Evolutionary conservation across 2,797 vertebrate species (phyloP).

Genomic region (Sebastolobus alascanus): DNA sequence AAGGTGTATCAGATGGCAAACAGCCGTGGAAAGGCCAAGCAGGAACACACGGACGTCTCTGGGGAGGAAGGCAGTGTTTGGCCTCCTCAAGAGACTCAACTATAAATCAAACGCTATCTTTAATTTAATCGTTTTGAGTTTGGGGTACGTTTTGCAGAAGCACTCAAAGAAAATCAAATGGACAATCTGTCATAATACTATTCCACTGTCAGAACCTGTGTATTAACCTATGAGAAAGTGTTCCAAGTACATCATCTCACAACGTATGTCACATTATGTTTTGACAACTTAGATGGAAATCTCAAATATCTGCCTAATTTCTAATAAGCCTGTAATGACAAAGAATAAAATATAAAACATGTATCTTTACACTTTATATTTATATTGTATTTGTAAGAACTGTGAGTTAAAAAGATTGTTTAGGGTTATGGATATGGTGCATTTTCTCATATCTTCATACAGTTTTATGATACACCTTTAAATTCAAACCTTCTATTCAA

Average conservation of each 20-base stretch:
- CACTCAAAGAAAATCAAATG: constrained; percentile 1
- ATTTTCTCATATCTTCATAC: background rate
- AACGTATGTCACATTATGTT: background rate
- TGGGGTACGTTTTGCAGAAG: background rate
- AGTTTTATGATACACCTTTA: background rate
- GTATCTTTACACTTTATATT: background rate
- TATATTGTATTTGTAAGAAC: background rate
- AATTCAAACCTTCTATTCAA: background rate
- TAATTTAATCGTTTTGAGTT: background rate
- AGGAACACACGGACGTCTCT: constrained; percentile 60
- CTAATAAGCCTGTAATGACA: background rate
- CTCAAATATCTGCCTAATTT: background rate
- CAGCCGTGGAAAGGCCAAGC: constrained; percentile 53
- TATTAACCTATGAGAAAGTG: background rate
- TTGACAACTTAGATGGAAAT: background rate
- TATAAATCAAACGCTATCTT: background rate
- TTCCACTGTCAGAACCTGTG: background rate
- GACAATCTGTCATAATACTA: background rate
- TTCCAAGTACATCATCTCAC: background rate
- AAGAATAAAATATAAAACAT: background rate
- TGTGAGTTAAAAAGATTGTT: background rate
- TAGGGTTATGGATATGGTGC: background rate
- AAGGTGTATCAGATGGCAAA: constrained; percentile 77
- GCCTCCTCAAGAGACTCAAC: background rate
- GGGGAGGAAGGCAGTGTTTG: constrained; percentile 24